Evolutionary conservation across 2,113 vertebrate species (phyloP).

Genomic region (Myotis davidii): DNA sequence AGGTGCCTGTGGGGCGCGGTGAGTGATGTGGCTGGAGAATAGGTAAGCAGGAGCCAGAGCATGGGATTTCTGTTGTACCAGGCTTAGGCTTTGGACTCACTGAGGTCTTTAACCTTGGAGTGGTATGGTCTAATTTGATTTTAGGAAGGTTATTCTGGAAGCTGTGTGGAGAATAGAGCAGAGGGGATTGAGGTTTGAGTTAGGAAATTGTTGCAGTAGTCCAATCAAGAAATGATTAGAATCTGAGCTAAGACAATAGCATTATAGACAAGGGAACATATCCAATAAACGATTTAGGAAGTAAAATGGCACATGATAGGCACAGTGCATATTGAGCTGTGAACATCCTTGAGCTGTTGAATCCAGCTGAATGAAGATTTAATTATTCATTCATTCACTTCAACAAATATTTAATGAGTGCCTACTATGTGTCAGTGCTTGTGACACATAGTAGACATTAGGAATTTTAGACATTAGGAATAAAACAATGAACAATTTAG

Average conservation of each 20-base stretch:
- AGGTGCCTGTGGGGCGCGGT: background rate
- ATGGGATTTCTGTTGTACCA: background rate
- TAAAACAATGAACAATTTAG: background rate
- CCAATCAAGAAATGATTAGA: background rate
- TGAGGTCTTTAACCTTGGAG: background rate
- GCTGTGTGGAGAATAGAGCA: background rate
- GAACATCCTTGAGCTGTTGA: background rate
- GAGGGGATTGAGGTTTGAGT: background rate
- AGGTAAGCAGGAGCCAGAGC: background rate
- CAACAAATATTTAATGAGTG: background rate
- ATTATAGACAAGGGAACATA: background rate
- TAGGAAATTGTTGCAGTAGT: background rate
- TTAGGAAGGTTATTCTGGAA: conserved; percentile 34
- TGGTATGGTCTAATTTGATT: conserved; percentile 24
- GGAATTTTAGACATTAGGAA: background rate
- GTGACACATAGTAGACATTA: background rate
- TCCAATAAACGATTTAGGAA: background rate
- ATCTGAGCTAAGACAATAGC: background rate
- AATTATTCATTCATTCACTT: background rate
- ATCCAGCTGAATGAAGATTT: background rate
- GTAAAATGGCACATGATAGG: background rate
- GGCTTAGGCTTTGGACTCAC: background rate
- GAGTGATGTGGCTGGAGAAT: background rate
- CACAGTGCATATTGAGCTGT: background rate
- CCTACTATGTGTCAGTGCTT: background rate